phyloP scores from a whole-genome alignment of 2,113 vertebrate genomes.

The Eudorcas thomsonii region DNA sequence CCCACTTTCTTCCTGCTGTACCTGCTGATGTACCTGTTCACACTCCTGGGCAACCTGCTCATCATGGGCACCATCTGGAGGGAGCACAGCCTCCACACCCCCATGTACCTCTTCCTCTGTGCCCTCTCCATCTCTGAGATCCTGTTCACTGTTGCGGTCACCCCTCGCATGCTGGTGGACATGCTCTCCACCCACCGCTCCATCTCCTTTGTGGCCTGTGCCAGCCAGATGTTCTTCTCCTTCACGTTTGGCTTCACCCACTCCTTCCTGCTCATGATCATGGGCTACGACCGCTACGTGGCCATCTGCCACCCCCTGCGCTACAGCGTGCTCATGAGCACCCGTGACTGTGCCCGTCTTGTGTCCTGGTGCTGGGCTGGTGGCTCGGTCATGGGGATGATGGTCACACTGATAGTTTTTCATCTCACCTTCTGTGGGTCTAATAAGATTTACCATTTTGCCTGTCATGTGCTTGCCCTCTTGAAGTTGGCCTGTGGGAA shows the following conservation, averaged over 20 bases:
- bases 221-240: slow-evolving; percentile 54
- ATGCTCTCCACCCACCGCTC: neutral
- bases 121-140: neutral
- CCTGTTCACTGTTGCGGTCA: neutral
- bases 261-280: slow-evolving; percentile 37
- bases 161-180: neutral
- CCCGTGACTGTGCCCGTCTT: too few species aligned
- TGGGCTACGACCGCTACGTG: neutral
- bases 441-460: neutral
- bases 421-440: slow-evolving; percentile 48
- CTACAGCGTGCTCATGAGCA: slow-evolving; percentile 41
- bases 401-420: neutral
- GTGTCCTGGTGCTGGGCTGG: too few species aligned
- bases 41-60: fast-evolving
- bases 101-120: neutral
- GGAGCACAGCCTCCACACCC: neutral
- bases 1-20: neutral
- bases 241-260: slow-evolving; percentile 55
- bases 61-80: neutral
- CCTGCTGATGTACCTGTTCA: neutral
- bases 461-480: neutral
- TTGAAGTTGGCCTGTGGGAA: slow-evolving; percentile 61
- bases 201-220: slow-evolving; percentile 40
- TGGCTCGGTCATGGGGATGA: too few species aligned
- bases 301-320: slow-evolving; percentile 50